phyloP scores from a whole-genome alignment of 2,888 invertebrate species.

The Ichneumoninae sp. region DNA sequence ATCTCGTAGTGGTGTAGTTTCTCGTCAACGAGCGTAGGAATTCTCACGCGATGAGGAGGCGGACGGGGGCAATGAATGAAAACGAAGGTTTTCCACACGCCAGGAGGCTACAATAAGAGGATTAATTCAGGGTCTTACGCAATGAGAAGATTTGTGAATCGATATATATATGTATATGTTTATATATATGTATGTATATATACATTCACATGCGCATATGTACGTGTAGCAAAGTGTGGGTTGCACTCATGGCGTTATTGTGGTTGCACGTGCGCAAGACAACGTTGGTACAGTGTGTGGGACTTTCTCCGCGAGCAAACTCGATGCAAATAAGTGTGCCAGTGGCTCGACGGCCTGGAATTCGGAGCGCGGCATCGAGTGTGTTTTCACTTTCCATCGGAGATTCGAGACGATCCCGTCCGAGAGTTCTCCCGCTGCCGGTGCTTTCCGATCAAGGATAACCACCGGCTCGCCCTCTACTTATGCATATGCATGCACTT shows the following conservation, averaged over 20 bases:
- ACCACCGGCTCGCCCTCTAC: conserved; percentile 36
- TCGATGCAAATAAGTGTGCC: conserved; percentile 79
- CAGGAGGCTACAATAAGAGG: conserved; percentile 11
- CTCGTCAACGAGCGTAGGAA: conserved; percentile 6
- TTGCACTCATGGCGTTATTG: conserved; percentile 18
- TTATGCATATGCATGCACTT: conserved; percentile 24
- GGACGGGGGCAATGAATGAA: conserved; percentile 48
- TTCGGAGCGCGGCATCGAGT: conserved; percentile 65
- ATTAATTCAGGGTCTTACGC: conserved; percentile 45
- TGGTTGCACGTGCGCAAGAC: conserved; percentile 28
- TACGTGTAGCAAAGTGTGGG: neutral
- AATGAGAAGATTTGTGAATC: conserved; percentile 36
- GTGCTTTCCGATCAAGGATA: conserved; percentile 58
- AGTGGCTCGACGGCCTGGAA: conserved; percentile 67
- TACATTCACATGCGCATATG: no score
- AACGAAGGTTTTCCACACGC: conserved; percentile 50
- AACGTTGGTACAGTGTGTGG: conserved; percentile 23
- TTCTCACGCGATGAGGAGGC: conserved; percentile 51
- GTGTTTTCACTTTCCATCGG: conserved; percentile 77
- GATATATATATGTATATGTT: conserved; percentile 10
- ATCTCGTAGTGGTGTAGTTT: conserved; percentile 16
- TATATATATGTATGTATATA: conserved; percentile 4
- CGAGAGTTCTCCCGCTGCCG: conserved; percentile 13
- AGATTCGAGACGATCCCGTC: conserved; percentile 52
- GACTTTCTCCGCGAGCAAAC: conserved; percentile 73